A percentile compares a stretch with the other conserved stretches of the same genome.
phyloP scores from a whole-genome alignment of 2,797 vertebrate genomes.

The Alectoris magna region DNA sequence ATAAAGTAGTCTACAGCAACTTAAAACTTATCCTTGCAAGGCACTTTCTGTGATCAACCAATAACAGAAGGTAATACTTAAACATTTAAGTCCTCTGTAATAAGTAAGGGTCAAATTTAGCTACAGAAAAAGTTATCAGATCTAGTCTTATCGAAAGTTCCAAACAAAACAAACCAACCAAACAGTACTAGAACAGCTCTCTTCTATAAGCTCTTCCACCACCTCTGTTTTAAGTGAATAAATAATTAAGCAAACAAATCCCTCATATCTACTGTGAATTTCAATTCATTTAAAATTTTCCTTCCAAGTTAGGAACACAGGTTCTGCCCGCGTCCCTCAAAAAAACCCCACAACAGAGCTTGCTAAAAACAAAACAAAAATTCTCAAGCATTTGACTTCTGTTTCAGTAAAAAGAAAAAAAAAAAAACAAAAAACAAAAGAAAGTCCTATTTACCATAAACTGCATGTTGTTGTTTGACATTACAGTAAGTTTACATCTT shows the following conservation, averaged over 20 bases:
- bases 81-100: not conserved
- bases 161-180: accelerated
- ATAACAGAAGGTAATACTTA: not conserved
- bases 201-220: not conserved
- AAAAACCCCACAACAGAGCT: not conserved
- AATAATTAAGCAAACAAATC: not conserved
- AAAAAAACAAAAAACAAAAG: no score
- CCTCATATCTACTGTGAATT: not conserved
- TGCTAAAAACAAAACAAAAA: not conserved
- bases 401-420: not conserved
- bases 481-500: not conserved
- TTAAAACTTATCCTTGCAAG: not conserved
- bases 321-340: accelerated
- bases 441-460: not conserved
- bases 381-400: not conserved
- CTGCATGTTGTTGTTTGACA: not conserved
- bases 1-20: not conserved
- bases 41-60: not conserved
- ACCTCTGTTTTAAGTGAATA: not conserved
- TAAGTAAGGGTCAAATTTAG: not conserved
- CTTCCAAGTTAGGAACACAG: not conserved
- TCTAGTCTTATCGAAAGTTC: not conserved
- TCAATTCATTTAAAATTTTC: not conserved
- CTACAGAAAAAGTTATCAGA: not conserved
- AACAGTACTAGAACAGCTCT: not conserved